Evolutionary conservation across 1,140 invertebrate species (phyloP), one percentile per base, ranked within the genome.

Genomic region (Drosophila burlai): DNA sequence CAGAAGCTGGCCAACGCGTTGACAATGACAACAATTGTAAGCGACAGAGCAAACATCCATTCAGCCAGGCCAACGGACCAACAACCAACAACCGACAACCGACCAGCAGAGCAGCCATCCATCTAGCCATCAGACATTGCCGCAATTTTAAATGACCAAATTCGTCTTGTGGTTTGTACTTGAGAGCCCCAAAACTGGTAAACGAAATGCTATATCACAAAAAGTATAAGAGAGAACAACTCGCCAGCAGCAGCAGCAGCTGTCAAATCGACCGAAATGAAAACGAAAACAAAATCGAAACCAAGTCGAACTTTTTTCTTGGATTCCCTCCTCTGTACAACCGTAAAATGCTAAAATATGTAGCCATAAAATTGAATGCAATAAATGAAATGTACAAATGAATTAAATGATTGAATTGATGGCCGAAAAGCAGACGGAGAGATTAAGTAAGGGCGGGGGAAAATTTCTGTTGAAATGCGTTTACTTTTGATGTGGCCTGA

Each of bases 151-250:
- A 87, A 87, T 87, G 84, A 87, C 84, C 84, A 87, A 89, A 87
- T 87, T 90, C 81, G 84, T 89, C 81, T 75, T 89, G 85, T 87
- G 84, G 85, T 89, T 87, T 89, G 84, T 87, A 87, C 84, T 87
- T 87, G 84, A 84, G 80, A 89, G 57, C 4, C 77, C 84, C 84
- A 81, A 87, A 87, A 83, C 77, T 89, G 84, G 84, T 68, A 66
- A 86, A 71, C 66, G 80, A 89, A 89, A 87, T 86, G 84, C 83
- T 80, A 72, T 84, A 84, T 73, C 52, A 73, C 50, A 71, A 72
- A 72, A 72, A 42, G 10, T 43, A 21, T 15, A 63, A 24, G 21
- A 71, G 73, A 77, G 57, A 67, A 57, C 63, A 68, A 55, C 57
- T 68, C 49, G 10, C 11, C 42, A 46, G 45, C 36, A 26, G 45